These are phyloP conservation scores for Ictalurus furcatus DNA, from an alignment of 2,113 vertebrate genomes.

Conservation along the genomic window DNA sequence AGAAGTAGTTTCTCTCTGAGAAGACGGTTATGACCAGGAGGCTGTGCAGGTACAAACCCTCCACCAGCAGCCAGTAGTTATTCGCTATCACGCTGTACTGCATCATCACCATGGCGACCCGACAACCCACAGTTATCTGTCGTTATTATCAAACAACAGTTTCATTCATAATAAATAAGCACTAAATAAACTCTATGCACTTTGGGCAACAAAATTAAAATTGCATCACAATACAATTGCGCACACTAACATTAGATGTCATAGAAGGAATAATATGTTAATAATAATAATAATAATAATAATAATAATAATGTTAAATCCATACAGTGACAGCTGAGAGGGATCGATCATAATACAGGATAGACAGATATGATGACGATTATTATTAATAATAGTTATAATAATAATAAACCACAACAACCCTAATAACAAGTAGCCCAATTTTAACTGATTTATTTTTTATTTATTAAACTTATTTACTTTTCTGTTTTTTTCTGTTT, in stretches of 20 bases:
- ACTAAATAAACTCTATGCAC: neutral
- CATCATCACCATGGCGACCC: constrained; percentile 93
- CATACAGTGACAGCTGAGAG: too few relatives aligned
- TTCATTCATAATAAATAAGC: neutral
- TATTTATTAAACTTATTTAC: too few relatives aligned
- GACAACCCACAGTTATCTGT: constrained; percentile 86
- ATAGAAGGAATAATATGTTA: neutral
- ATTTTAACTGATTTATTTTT: too few relatives aligned
- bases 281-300: too few relatives aligned
- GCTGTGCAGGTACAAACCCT: constrained; percentile 92
- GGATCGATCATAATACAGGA: too few relatives aligned
- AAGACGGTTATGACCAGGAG: constrained; percentile 88
- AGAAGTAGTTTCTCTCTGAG: constrained; percentile 89
- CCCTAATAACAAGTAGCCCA: too few relatives aligned
- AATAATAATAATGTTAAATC: too few relatives aligned
- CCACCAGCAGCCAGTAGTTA: constrained; percentile 96
- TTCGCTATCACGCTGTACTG: constrained; percentile 96
- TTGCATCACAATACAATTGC: neutral
- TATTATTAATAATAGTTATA: too few relatives aligned
- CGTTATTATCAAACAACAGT: neutral
- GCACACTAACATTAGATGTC: neutral
- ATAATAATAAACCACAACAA: too few relatives aligned
- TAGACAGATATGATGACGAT: too few relatives aligned
- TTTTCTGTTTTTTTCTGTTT: too few relatives aligned
- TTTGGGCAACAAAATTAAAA: neutral